These are phyloP conservation scores for Drosophila pruinosa DNA, from an alignment of 1,140 invertebrate species.

Conservation along the genomic window DNA sequence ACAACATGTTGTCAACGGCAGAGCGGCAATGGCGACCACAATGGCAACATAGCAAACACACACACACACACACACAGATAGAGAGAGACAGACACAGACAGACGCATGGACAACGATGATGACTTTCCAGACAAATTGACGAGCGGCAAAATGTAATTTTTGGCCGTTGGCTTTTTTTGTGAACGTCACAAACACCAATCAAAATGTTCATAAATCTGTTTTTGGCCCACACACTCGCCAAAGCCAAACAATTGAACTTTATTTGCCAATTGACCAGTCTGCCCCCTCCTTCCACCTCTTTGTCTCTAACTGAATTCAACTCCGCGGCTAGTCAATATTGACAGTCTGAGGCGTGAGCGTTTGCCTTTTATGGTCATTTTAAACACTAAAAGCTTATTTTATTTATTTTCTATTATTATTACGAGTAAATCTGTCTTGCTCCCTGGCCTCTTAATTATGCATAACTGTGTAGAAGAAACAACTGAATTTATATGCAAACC, in stretches of 20 bases:
- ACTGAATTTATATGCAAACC: slow-evolving; percentile 70
- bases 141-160: slow-evolving; percentile 42
- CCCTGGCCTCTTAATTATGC: slow-evolving; percentile 43
- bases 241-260: slow-evolving; percentile 54
- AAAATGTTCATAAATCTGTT: slow-evolving; percentile 70
- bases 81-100: background rate
- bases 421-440: background rate
- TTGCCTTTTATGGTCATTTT: background rate
- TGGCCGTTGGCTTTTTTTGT: slow-evolving; percentile 44
- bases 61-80: background rate
- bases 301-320: slow-evolving; percentile 11
- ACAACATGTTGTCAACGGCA: slow-evolving; percentile 78
- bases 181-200: slow-evolving; percentile 54
- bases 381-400: background rate
- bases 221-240: slow-evolving; percentile 54
- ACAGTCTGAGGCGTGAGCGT: background rate
- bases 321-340: background rate
- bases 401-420: slow-evolving; percentile 1
- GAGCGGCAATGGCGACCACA: slow-evolving; percentile 14
- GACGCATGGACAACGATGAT: slow-evolving; percentile 14
- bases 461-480: slow-evolving; percentile 28
- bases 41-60: slow-evolving; percentile 13
- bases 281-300: background rate
- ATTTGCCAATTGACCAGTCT: background rate
- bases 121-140: slow-evolving; percentile 45